These are phyloP conservation scores for Volucella bombylans DNA, from an alignment of 2,888 invertebrate genomes.

Conservation along the genomic window DNA sequence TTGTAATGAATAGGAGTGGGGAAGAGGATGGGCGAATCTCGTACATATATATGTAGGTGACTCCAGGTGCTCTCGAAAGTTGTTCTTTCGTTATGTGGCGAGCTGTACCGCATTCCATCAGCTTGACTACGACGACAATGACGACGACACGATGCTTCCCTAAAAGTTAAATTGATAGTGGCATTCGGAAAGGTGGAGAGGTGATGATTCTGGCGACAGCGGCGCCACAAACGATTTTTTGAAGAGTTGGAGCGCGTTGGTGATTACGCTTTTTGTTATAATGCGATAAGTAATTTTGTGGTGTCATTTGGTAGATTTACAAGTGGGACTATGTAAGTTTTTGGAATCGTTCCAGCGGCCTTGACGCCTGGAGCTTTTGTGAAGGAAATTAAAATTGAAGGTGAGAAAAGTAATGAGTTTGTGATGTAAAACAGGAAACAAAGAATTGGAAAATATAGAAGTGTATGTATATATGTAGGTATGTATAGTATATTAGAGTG, in stretches of 20 bases:
- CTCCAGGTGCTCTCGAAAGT: conserved; percentile 12
- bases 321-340: conserved; percentile 8
- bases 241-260: conserved; percentile 29
- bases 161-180: conserved; percentile 36
- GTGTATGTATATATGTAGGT: no score
- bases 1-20: neutral
- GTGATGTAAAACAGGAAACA: no score
- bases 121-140: neutral
- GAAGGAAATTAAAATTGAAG: conserved; percentile 15
- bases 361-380: conserved; percentile 27
- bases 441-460: no score
- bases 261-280: conserved; percentile 46
- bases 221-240: conserved; percentile 25
- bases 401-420: neutral
- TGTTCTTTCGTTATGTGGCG: conserved; percentile 29
- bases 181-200: neutral
- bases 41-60: conserved; percentile 9
- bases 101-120: conserved; percentile 35
- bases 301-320: conserved; percentile 52
- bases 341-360: conserved; percentile 48
- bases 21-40: neutral
- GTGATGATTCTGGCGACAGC: neutral
- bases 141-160: neutral
- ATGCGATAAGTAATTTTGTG: conserved; percentile 56
- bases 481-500: no score